These are phyloP conservation scores for Schizopygopsis pylzovi DNA, from an alignment of 2,797 vertebrate genomes.

Conservation along the genomic window DNA sequence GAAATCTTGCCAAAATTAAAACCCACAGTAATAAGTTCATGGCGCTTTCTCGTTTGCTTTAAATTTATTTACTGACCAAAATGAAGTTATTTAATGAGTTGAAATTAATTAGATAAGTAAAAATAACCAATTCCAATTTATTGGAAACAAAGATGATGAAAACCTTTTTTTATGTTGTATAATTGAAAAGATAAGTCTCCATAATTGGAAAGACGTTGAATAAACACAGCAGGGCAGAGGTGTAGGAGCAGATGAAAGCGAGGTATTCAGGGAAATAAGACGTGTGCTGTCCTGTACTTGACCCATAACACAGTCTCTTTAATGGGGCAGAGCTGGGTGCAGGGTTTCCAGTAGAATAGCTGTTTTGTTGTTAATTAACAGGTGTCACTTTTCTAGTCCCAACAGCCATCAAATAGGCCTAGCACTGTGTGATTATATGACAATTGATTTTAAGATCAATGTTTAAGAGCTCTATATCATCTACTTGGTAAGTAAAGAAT, in stretches of 20 bases:
- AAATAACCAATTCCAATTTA: background rate
- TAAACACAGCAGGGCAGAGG: background rate
- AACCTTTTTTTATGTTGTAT: background rate
- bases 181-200: background rate
- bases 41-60: background rate
- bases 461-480: background rate
- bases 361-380: conserved; percentile 6
- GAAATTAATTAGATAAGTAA: background rate
- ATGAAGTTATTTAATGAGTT: background rate
- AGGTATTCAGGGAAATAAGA: background rate
- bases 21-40: background rate
- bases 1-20: background rate
- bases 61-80: background rate
- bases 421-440: background rate
- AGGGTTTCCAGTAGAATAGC: conserved; percentile 15
- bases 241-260: background rate
- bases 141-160: background rate
- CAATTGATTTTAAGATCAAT: background rate
- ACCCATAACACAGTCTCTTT: conserved; percentile 5
- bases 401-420: background rate
- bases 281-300: conserved; percentile 25
- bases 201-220: background rate
- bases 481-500: background rate
- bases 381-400: conserved; percentile 2
- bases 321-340: background rate